Percentiles rank a stretch among this genome's conserved stretches.
Conservation (phyloP, 2,113 vertebrate species). For the Pelusios castaneus region DNA sequence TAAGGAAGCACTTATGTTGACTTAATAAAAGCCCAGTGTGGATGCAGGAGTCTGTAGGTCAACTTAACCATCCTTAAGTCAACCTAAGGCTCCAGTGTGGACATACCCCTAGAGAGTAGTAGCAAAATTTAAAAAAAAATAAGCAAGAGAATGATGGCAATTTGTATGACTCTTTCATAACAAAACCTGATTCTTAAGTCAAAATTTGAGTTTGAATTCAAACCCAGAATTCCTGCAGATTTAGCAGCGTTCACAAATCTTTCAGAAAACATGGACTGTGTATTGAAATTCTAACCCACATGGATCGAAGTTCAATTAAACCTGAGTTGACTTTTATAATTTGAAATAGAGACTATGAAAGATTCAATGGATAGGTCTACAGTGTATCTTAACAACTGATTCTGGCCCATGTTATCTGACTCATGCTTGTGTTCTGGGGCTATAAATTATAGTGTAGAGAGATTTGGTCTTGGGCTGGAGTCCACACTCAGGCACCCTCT, state of each 20-base stretch:
- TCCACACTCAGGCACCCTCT: background rate
- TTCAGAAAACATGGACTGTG: background rate
- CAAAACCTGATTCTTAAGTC: background rate
- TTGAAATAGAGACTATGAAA: background rate
- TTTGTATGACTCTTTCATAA: too few species aligned
- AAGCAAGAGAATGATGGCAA: background rate
- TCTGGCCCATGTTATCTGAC: background rate
- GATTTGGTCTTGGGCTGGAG: background rate
- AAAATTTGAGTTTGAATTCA: background rate
- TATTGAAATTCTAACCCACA: background rate
- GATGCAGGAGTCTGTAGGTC: too few species aligned
- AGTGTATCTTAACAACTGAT: background rate
- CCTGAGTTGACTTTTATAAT: background rate
- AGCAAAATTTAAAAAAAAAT: too few species aligned
- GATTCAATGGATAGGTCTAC: background rate
- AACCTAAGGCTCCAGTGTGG: too few species aligned
- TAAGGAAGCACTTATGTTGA: too few species aligned
- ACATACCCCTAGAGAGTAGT: background rate
- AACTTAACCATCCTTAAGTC: too few species aligned
- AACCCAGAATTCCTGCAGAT: background rate
- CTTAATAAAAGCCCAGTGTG: too few species aligned
- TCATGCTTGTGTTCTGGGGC: background rate
- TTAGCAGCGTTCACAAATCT: background rate
- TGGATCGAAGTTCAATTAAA: background rate
- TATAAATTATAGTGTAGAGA: background rate